These are phyloP conservation scores for Ypsolopha sequella DNA, from an alignment of 2,888 invertebrate genomes.

Conservation along the genomic window DNA sequence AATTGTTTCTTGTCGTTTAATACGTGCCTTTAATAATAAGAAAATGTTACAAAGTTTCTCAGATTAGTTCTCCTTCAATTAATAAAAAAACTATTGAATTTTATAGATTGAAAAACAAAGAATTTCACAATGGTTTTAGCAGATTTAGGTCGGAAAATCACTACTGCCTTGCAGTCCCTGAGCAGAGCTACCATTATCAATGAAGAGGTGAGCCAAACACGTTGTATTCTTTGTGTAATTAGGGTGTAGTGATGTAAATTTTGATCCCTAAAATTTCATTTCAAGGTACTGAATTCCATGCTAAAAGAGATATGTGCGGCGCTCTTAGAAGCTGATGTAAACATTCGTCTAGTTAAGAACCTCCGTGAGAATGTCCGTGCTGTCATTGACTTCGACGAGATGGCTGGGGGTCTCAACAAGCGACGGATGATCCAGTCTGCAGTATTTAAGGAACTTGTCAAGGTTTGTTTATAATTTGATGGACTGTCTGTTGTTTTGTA, in stretches of 20 bases:
- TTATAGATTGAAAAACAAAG: slow-evolving; percentile 10
- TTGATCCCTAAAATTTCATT: slow-evolving; percentile 9
- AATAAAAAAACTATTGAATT: neutral
- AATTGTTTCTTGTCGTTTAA: neutral
- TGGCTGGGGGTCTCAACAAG: slow-evolving; percentile 98
- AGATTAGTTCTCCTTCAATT: neutral
- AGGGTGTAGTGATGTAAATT: neutral
- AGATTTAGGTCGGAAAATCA: slow-evolving; percentile 99
- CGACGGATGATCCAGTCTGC: slow-evolving; percentile 98
- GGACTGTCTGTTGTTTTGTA: too few species aligned
- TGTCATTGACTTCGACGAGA: slow-evolving; percentile 99
- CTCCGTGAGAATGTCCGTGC: slow-evolving; percentile 97
- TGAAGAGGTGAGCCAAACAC: slow-evolving; percentile 81
- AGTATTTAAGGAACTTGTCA: slow-evolving; percentile 97
- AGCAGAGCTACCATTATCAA: slow-evolving; percentile 99
- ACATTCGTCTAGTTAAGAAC: slow-evolving; percentile 95
- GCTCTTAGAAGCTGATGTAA: slow-evolving; percentile 96
- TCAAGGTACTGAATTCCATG: slow-evolving; percentile 97
- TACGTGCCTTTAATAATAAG: neutral
- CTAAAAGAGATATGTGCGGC: slow-evolving; percentile 99
- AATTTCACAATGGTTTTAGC: slow-evolving; percentile 94
- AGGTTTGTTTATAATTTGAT: slow-evolving; percentile 66
- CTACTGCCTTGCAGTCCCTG: slow-evolving; percentile 95
- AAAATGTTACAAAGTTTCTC: neutral
- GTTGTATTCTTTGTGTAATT: neutral